Conservation (phyloP, 1,140 invertebrate genomes). For the Heliothis subflexa region DNA sequence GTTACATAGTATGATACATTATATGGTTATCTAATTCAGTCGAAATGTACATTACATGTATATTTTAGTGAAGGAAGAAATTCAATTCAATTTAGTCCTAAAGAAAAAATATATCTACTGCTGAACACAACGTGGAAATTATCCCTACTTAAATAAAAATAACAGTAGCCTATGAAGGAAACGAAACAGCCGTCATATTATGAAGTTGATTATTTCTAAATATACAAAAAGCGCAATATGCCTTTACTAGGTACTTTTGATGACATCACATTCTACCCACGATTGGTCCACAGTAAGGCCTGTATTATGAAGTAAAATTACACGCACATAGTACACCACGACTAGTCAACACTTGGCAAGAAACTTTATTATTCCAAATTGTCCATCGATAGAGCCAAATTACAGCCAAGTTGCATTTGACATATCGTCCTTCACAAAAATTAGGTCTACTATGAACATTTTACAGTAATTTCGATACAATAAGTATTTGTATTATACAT, state of each 20-base stretch:
- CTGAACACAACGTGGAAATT: conserved; percentile 62
- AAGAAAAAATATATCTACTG: conserved; percentile 47
- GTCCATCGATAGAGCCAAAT: conserved; percentile 22
- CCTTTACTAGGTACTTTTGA: conserved; percentile 59
- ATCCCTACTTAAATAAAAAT: conserved; percentile 46
- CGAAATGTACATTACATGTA: conserved; percentile 49
- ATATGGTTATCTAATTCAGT: conserved; percentile 63
- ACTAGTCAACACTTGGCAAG: conserved; percentile 29
- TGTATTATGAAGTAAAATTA: conserved; percentile 49
- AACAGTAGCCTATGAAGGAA: neutral
- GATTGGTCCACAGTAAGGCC: conserved; percentile 81
- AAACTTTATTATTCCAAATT: conserved; percentile 20
- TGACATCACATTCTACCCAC: conserved; percentile 61
- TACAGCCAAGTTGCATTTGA: conserved; percentile 13
- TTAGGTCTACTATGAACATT: conserved; percentile 21
- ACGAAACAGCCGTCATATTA: conserved; percentile 4
- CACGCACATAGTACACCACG: conserved; percentile 44
- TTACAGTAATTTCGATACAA: conserved; percentile 16
- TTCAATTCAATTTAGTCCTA: conserved; percentile 33
- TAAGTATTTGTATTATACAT: conserved; percentile 30
- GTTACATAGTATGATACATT: conserved; percentile 55
- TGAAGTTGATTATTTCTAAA: conserved; percentile 39
- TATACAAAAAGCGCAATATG: conserved; percentile 55
- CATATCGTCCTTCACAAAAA: neutral
- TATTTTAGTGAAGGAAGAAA: conserved; percentile 33